Base-by-base conservation (phyloP, 2,797 vertebrate genomes). In the Alcedo atthis region DNA sequence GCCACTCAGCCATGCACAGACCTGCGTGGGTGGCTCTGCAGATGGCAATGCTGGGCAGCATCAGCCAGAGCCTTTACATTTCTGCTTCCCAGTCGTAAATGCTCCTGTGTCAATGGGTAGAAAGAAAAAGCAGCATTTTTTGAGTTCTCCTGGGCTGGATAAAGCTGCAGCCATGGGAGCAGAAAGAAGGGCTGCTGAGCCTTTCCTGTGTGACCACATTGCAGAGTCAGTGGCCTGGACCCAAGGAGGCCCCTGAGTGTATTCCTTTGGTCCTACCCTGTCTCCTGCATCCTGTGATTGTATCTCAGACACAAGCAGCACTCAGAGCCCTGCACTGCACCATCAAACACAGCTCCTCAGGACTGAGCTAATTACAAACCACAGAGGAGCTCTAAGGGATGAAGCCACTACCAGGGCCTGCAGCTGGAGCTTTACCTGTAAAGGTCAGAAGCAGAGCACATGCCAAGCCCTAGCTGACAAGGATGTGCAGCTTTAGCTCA, bases 391-490 rank as follows among this genome's bases (percentile, higher is more conserved):
- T 91, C 81, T 68, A 7, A 55, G 51, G 61, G 48, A 63, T 69
- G 74, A 81, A 96, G 85, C 68, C 62, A 93, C 92, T 82, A 91
- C 30, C 37, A 88, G 63, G 58, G 49, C 5, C 46, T 49, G n/a
- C 77, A 86, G 64, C n/a, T 68, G 79, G 74, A 92, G 58, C 61
- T 10, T 74, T 32, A 93, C 45, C 35, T 35, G 89, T 57, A 83
- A 1, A 4, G 80, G 30, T 24, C 83, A 79, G 82, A 78, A 79
- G 83, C 83, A 66, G 71, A 75, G 85, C 83, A 2, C 28, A 18
- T 4, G 3, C 62, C 79, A 87, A 94, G 37, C 43, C 67, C 48
- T 64, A 33, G 46, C 35, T 79, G 78, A 75, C 7, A 21, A 80
- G 32, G 48, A 61, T 69, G 62, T 33, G 4, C 51, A 1, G 0